Conservation (phyloP, 2,797 vertebrate species). For the Poeciliopsis paucimaculata region DNA sequence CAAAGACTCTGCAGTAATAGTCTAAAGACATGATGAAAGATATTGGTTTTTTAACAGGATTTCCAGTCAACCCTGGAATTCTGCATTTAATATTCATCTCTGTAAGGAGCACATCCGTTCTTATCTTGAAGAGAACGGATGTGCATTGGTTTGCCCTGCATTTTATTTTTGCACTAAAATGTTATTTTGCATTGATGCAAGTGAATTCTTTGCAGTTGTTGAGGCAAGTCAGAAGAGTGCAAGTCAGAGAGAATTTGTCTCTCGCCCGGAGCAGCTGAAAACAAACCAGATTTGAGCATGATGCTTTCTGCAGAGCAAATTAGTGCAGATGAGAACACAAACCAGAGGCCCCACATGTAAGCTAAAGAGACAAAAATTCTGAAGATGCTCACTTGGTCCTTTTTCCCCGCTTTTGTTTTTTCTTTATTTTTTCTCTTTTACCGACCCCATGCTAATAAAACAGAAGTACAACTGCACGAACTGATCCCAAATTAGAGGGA, state of each 20-base stretch:
- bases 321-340: slow-evolving; percentile 61
- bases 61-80: slow-evolving; percentile 21
- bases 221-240: slow-evolving; percentile 58
- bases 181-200: slow-evolving; percentile 57
- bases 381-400: slow-evolving; percentile 31
- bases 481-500: slow-evolving; percentile 44
- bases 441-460: slow-evolving; percentile 8
- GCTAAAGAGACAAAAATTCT: slow-evolving; percentile 39
- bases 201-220: slow-evolving; percentile 60
- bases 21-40: slow-evolving; percentile 28
- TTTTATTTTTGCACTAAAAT: slow-evolving; percentile 46
- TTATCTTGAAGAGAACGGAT: slow-evolving; percentile 27
- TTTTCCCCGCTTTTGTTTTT: slow-evolving; percentile 7
- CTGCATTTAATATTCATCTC: slow-evolving; percentile 6
- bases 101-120: slow-evolving; percentile 25
- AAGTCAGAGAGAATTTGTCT: slow-evolving; percentile 68
- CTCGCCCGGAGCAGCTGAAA: slow-evolving; percentile 63
- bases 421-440: slow-evolving; percentile 2
- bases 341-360: slow-evolving; percentile 51
- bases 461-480: slow-evolving; percentile 19
- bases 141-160: slow-evolving; percentile 43
- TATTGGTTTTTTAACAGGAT: slow-evolving; percentile 15
- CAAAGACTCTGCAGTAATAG: slow-evolving; percentile 24
- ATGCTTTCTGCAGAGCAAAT: slow-evolving; percentile 71
- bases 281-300: slow-evolving; percentile 70